A percentile compares a stretch with the other conserved stretches of the same genome.
These are phyloP conservation scores for Anticlea derivata DNA, from an alignment of 2,888 invertebrate species.

Conservation along the genomic window DNA sequence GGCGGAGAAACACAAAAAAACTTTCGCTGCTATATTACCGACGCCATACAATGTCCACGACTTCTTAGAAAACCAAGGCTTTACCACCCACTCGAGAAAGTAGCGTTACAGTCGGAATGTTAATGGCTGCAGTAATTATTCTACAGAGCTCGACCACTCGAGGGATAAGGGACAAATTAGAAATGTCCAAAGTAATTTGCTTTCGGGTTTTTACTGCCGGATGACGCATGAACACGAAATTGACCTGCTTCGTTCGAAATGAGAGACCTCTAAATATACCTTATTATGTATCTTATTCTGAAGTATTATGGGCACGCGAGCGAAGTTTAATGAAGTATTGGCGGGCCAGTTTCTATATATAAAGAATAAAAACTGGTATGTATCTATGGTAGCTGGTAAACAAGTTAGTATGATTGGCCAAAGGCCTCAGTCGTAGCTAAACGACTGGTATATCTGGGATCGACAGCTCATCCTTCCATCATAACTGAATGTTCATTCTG, in stretches of 20 bases:
- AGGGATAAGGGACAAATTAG: constrained; percentile 56
- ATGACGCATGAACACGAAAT: constrained; percentile 38
- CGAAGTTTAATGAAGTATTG: constrained; percentile 38
- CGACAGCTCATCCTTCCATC: too few species aligned
- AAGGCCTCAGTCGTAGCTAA: too few species aligned
- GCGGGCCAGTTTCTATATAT: constrained; percentile 39
- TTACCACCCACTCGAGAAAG: constrained; percentile 59
- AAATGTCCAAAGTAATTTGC: constrained; percentile 38
- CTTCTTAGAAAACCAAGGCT: not conserved
- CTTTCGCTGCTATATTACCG: too few species aligned
- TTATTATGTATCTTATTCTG: constrained; percentile 16
- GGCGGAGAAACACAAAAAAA: too few species aligned
- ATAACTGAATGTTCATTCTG: too few species aligned
- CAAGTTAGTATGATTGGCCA: too few species aligned
- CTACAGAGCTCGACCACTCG: constrained; percentile 49
- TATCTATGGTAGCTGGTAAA: too few species aligned
- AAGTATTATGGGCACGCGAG: constrained; percentile 41
- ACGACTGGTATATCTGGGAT: too few species aligned
- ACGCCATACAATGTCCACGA: not conserved
- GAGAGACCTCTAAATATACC: constrained; percentile 31
- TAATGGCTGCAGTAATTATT: constrained; percentile 68
- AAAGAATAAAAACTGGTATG: constrained; percentile 39
- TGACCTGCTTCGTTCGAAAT: constrained; percentile 28
- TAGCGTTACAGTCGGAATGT: constrained; percentile 62
- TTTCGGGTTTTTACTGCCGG: constrained; percentile 35